Evolutionary conservation across 2,888 invertebrate species (phyloP).

Genomic region (Drosophila gaucha): DNA sequence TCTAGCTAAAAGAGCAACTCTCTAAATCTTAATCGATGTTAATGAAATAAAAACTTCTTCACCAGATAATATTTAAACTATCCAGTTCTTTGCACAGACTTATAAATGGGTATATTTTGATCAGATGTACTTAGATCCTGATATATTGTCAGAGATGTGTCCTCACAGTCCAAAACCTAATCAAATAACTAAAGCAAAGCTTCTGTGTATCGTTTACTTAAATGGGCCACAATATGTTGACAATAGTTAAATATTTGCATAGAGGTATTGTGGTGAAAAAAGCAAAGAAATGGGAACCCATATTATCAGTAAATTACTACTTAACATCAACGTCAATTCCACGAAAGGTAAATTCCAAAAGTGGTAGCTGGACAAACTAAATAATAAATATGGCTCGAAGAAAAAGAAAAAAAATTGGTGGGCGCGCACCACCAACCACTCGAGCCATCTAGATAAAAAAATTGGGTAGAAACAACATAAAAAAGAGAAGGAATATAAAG

Average conservation of each 20-base stretch:
- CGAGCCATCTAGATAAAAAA: constrained; percentile 63
- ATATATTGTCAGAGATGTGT: background rate
- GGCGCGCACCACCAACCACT: constrained; percentile 53
- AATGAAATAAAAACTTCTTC: too few species aligned
- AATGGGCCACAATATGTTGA: constrained; percentile 36
- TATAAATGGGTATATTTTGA: too few species aligned
- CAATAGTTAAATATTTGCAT: constrained; percentile 45
- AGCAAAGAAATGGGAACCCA: constrained; percentile 7
- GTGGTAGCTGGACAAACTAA: constrained; percentile 52
- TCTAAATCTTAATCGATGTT: background rate
- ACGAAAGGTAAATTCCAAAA: constrained; percentile 52
- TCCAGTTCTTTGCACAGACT: too few species aligned
- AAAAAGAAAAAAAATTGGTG: constrained; percentile 18
- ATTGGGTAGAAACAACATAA: constrained; percentile 7
- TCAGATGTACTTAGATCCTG: background rate
- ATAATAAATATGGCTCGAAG: constrained; percentile 65
- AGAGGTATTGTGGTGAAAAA: background rate
- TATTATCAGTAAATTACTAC: constrained; percentile 82
- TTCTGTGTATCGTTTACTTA: constrained; percentile 61
- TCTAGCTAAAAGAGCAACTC: background rate
- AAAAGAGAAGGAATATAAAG: constrained; percentile 14
- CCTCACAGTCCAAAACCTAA: background rate
- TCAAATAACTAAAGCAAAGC: constrained; percentile 12
- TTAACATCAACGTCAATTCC: constrained; percentile 75
- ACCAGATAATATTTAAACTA: too few species aligned